Conservation (phyloP, 2,113 vertebrate genomes). For the Narcine bancroftii region DNA sequence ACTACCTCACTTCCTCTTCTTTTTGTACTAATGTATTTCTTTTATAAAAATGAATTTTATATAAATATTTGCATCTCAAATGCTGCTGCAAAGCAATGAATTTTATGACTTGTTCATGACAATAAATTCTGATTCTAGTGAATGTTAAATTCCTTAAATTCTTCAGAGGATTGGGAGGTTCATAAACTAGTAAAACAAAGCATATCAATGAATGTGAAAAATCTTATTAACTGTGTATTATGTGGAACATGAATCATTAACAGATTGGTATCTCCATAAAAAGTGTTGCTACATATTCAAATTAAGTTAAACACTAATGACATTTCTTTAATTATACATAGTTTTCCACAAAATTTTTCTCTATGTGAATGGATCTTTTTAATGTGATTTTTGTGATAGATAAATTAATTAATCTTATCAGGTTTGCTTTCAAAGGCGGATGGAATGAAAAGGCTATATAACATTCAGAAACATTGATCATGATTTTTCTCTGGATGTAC, state of each 20-base stretch:
- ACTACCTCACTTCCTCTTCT: too few relatives aligned
- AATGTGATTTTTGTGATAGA: background rate
- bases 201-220: background rate
- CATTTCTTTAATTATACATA: background rate
- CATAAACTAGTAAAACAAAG: background rate
- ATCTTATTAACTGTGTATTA: conserved; percentile 31
- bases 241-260: conserved; percentile 13
- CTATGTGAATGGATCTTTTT: background rate
- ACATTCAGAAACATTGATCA: conserved; percentile 4
- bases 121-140: too few relatives aligned
- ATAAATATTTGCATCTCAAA: too few relatives aligned
- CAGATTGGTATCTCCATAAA: conserved; percentile 4
- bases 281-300: background rate
- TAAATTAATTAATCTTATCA: background rate
- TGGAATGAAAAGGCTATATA: background rate
- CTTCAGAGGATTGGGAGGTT: background rate
- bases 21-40: too few relatives aligned
- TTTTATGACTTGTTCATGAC: too few relatives aligned
- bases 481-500: background rate
- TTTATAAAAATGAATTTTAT: too few relatives aligned
- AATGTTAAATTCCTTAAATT: background rate
- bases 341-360: background rate
- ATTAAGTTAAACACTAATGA: background rate
- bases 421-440: background rate
- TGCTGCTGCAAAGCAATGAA: too few relatives aligned